phyloP scores from a whole-genome alignment of 2,888 invertebrate species.

The Hyposoter didymator region DNA sequence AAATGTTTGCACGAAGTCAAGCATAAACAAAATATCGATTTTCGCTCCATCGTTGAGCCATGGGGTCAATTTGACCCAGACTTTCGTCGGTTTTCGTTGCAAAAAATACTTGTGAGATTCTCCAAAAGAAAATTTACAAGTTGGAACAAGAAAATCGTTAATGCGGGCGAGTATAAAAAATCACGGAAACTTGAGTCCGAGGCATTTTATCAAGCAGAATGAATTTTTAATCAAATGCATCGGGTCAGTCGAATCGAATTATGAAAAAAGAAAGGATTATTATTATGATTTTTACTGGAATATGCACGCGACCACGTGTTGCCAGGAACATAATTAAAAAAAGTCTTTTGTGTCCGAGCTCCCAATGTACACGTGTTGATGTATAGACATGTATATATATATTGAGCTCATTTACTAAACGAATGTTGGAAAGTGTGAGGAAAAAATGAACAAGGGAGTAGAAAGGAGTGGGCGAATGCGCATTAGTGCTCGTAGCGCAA shows the following conservation, averaged over 20 bases:
- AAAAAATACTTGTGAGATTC: too few relatives aligned
- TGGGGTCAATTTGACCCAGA: too few relatives aligned
- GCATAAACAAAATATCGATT: neutral
- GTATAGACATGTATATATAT: neutral
- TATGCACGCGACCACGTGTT: neutral
- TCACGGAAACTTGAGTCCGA: too few relatives aligned
- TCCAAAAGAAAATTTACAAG: too few relatives aligned
- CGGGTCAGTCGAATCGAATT: neutral
- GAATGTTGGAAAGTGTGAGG: slow-evolving; percentile 3
- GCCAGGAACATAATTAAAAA: neutral
- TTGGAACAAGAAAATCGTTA: too few relatives aligned
- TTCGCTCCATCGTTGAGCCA: neutral
- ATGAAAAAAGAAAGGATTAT: neutral
- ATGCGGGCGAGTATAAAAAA: too few relatives aligned
- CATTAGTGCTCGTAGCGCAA: slow-evolving; percentile 5
- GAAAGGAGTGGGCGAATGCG: neutral
- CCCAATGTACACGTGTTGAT: neutral
- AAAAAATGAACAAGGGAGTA: neutral
- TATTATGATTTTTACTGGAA: neutral
- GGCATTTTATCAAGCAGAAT: too few relatives aligned
- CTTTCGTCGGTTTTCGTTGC: too few relatives aligned
- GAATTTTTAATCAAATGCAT: neutral
- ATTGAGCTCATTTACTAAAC: neutral
- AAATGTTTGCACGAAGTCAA: neutral
- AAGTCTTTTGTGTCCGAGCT: neutral